phyloP scores from a whole-genome alignment of 2,113 vertebrate species.

The Chascanopsetta lugubris region DNA sequence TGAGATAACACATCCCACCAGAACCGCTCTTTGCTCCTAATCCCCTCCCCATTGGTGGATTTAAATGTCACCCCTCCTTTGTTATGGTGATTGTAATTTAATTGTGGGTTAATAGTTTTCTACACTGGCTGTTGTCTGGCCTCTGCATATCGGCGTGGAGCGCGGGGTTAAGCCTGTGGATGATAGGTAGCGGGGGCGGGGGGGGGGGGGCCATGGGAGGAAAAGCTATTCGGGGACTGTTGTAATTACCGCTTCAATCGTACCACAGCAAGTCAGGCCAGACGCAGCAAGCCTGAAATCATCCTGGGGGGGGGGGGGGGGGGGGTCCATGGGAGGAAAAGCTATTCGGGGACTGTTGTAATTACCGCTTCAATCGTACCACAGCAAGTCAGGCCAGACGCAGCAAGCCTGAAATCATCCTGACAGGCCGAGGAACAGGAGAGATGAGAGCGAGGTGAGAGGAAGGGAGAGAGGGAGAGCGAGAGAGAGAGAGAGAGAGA shows the following conservation, averaged over 20 bases:
- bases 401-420: conserved; percentile 71
- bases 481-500: neutral
- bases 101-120: conserved; percentile 73
- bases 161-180: conserved; percentile 65
- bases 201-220: no score
- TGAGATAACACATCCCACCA: conserved; percentile 54
- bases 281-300: conserved; percentile 70
- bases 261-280: conserved; percentile 52
- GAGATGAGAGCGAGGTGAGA: conserved; percentile 42
- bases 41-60: conserved; percentile 63
- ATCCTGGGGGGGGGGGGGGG: conserved; percentile 53
- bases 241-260: conserved; percentile 68
- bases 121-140: conserved; percentile 52
- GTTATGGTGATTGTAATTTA: conserved; percentile 71
- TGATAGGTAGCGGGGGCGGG: conserved; percentile 63
- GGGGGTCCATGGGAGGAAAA: conserved; percentile 49
- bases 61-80: conserved; percentile 70
- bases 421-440: conserved; percentile 48
- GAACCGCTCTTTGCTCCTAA: conserved; percentile 60
- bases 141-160: conserved; percentile 45
- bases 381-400: conserved; percentile 54
- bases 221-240: conserved; percentile 60
- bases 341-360: conserved; percentile 65
- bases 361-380: conserved; percentile 61
- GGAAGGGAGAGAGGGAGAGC: neutral